phyloP scores from a whole-genome alignment of 2,797 vertebrate species.

The Steatocranus sp. region DNA sequence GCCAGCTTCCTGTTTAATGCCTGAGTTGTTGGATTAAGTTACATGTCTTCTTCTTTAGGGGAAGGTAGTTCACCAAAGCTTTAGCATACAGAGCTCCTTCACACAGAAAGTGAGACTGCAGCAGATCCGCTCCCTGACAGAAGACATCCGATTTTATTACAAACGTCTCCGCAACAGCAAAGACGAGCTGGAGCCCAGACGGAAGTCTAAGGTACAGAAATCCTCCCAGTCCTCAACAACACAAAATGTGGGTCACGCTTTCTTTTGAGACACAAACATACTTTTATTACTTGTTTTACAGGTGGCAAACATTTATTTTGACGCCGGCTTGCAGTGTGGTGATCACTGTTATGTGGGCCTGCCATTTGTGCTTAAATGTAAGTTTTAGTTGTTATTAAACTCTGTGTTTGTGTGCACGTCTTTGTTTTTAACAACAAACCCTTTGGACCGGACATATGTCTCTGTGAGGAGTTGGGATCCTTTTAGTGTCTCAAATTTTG shows the following conservation, averaged over 20 bases:
- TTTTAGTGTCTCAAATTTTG: not conserved
- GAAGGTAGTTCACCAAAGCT: constrained; percentile 92
- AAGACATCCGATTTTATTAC: constrained; percentile 93
- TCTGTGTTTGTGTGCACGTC: not conserved
- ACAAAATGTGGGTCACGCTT: not conserved
- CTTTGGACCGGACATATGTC: not conserved
- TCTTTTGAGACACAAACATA: not conserved
- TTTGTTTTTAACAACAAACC: not conserved
- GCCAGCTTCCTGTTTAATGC: not conserved
- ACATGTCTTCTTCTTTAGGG: constrained; percentile 73
- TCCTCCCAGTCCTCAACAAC: not conserved
- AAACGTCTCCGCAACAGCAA: constrained; percentile 90
- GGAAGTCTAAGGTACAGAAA: constrained; percentile 88
- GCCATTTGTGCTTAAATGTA: constrained; percentile 94
- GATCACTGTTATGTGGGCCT: constrained; percentile 95
- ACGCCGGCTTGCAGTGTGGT: constrained; percentile 91
- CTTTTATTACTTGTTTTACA: constrained; percentile 70
- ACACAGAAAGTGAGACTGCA: constrained; percentile 95
- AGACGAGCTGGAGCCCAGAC: constrained; percentile 92
- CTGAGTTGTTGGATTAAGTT: not conserved
- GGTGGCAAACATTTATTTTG: constrained; percentile 99
- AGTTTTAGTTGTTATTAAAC: constrained; percentile 56
- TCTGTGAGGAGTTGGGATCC: not conserved
- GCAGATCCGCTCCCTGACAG: constrained; percentile 89
- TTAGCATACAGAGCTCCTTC: constrained; percentile 95